Percentiles rank a stretch among this genome's conserved stretches.
These are phyloP conservation scores for Drosophila rubida DNA, from an alignment of 2,888 invertebrate genomes.

Conservation along the genomic window DNA sequence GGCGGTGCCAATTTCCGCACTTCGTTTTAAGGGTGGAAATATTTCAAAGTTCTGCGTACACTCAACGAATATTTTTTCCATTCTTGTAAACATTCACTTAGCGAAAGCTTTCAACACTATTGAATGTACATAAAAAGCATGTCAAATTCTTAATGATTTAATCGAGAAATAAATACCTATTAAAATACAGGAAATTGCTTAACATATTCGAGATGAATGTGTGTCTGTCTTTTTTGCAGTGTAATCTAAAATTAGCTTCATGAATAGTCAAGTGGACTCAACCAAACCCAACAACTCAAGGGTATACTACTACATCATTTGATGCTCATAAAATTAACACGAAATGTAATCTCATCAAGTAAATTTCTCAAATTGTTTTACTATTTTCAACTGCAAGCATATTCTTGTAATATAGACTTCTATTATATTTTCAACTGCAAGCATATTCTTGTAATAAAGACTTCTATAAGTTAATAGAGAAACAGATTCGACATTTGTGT, in stretches of 20 bases:
- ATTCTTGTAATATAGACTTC: too few relatives aligned
- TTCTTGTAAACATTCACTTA: not conserved
- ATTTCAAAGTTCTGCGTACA: constrained; percentile 40
- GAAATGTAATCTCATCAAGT: not conserved
- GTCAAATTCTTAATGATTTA: too few relatives aligned
- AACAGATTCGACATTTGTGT: too few relatives aligned
- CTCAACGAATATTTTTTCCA: constrained; percentile 19
- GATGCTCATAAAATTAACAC: not conserved
- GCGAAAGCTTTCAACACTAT: not conserved
- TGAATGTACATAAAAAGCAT: too few relatives aligned
- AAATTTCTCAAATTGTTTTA: not conserved
- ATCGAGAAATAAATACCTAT: not conserved
- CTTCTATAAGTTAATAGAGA: too few relatives aligned
- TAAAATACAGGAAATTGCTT: too few relatives aligned
- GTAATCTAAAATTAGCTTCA: constrained; percentile 20
- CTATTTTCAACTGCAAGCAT: not conserved
- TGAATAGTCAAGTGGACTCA: constrained; percentile 12
- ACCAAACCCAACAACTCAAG: constrained; percentile 3
- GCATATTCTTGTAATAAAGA: too few relatives aligned
- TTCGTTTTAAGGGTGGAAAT: constrained; percentile 66
- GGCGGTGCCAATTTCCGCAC: constrained; percentile 57
- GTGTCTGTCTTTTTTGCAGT: not conserved
- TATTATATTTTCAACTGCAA: too few relatives aligned
- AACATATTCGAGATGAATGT: too few relatives aligned
- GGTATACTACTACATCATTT: constrained; percentile 5